Percentiles rank a stretch among this genome's conserved stretches.
Evolutionary conservation across 2,113 vertebrate genomes (phyloP).

Genomic region (Craseonycteris thonglongyai): DNA sequence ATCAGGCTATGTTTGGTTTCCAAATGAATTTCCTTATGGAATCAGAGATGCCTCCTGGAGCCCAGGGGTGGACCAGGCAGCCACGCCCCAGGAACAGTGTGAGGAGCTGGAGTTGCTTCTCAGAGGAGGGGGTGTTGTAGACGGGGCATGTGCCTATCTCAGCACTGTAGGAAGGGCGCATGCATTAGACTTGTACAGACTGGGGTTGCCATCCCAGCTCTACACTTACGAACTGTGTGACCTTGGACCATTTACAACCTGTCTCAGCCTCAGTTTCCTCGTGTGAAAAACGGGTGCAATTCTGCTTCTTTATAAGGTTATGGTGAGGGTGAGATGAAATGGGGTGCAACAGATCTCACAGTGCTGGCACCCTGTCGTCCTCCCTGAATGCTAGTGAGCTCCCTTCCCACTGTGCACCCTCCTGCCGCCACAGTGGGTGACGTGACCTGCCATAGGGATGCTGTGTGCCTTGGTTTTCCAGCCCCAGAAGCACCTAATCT

Average conservation of each 20-base stretch:
- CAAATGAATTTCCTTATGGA: not conserved
- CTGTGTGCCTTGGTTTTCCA: not conserved
- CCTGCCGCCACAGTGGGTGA: not conserved
- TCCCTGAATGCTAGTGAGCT: not conserved
- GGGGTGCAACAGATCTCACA: rapidly evolving
- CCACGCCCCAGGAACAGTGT: not conserved
- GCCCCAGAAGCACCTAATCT: not conserved
- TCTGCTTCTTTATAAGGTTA: not conserved
- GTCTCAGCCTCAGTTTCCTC: not conserved
- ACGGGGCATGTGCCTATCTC: not conserved
- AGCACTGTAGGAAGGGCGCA: not conserved
- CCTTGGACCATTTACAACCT: not conserved
- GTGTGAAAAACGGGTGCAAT: not conserved
- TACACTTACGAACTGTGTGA: not conserved
- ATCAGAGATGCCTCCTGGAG: not conserved
- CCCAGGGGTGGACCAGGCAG: not conserved
- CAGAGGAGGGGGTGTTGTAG: not conserved
- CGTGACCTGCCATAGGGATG: too few relatives aligned
- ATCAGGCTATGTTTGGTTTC: not conserved
- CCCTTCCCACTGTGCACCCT: not conserved
- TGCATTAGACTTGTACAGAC: not conserved
- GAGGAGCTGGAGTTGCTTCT: not conserved
- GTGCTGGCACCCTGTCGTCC: not conserved
- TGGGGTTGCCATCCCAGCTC: not conserved
- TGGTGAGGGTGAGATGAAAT: not conserved